These are phyloP conservation scores for Cataglyphis altisquamis DNA, from an alignment of 2,888 invertebrate genomes.

Conservation along the genomic window DNA sequence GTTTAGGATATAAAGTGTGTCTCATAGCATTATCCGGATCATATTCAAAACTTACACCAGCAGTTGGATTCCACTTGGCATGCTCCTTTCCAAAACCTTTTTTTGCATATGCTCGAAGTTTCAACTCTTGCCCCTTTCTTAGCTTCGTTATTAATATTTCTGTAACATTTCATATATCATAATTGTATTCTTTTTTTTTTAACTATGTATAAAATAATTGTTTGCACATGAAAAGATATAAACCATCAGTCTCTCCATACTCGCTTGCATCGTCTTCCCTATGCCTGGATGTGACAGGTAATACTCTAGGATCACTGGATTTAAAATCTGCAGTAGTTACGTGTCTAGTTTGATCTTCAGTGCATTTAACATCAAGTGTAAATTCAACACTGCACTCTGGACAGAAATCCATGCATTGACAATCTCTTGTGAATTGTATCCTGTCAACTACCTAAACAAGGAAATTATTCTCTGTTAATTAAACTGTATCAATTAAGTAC, in stretches of 20 bases:
- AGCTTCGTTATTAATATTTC: slow-evolving; percentile 92
- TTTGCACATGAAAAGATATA: slow-evolving; percentile 77
- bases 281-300: slow-evolving; percentile 97
- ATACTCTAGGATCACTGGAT: slow-evolving; percentile 95
- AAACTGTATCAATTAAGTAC: not conserved
- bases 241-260: slow-evolving; percentile 97
- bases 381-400: slow-evolving; percentile 99
- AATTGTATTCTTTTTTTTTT: not conserved
- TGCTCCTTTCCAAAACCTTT: slow-evolving; percentile 99
- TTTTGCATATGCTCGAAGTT: slow-evolving; percentile 97
- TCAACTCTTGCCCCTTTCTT: slow-evolving; percentile 96
- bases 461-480: not conserved
- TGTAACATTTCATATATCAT: slow-evolving; percentile 79
- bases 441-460: slow-evolving; percentile 92
- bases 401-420: slow-evolving; percentile 98
- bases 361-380: slow-evolving; percentile 97
- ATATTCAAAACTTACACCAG: slow-evolving; percentile 99
- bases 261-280: slow-evolving; percentile 97
- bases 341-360: slow-evolving; percentile 97
- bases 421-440: slow-evolving; percentile 97
- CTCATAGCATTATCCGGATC: slow-evolving; percentile 99
- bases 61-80: slow-evolving; percentile 99
- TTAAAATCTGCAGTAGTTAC: slow-evolving; percentile 99
- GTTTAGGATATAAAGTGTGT: slow-evolving; percentile 98
- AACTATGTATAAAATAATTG: not conserved